Evolutionary conservation across 64 coral and sea anemone species (phyloP).

Genomic region (Stichodactyla mertensii): DNA sequence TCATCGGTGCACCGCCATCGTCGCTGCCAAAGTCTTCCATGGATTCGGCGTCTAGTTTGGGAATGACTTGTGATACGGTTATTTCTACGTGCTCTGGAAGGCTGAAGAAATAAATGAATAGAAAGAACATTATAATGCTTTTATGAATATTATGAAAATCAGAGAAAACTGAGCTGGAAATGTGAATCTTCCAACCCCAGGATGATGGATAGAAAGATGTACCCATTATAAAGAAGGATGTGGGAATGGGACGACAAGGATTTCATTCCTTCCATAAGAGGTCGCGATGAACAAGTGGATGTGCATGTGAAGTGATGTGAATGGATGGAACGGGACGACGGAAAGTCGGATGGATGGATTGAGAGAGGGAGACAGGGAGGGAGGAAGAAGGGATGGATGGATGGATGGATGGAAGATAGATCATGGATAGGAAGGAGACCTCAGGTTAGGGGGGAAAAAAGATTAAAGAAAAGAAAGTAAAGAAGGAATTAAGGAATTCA

Average conservation of each 20-base stretch:
- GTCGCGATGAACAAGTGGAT: too few relatives aligned
- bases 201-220: too few relatives aligned
- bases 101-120: constrained; percentile 6
- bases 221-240: too few relatives aligned
- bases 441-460: not conserved
- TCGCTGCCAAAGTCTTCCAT: constrained; percentile 57
- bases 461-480: not conserved
- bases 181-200: too few relatives aligned
- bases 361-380: not conserved
- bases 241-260: too few relatives aligned
- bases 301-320: too few relatives aligned
- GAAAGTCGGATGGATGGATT: not conserved
- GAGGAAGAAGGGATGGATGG: not conserved
- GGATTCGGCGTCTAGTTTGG: constrained; percentile 46
- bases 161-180: not conserved
- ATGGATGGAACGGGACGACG: too few relatives aligned
- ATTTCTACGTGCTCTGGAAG: constrained; percentile 71
- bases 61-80: constrained; percentile 34
- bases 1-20: constrained; percentile 44
- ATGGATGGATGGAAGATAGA: not conserved
- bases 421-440: too few relatives aligned
- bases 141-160: not conserved
- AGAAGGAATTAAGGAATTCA: not conserved
- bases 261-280: too few relatives aligned
- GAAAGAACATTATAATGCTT: not conserved